Percentiles rank a stretch among this genome's conserved stretches.
phyloP scores from a whole-genome alignment of 2,113 vertebrate species.

The Cephalopterus ornatus region DNA sequence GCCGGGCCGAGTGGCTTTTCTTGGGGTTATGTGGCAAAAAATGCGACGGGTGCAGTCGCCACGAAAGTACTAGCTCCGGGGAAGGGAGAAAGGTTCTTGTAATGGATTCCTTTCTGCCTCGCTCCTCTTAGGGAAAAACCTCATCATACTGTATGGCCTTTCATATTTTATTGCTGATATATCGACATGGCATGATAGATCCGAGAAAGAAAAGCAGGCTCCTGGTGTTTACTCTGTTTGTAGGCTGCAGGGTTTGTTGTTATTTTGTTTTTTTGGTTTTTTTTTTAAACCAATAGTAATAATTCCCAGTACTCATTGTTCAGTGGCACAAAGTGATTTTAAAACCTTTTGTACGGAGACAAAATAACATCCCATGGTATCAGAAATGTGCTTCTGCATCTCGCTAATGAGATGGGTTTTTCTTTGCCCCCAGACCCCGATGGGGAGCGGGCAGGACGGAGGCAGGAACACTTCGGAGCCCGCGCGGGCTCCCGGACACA shows the following conservation, averaged over 20 bases:
- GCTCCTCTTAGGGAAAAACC: not conserved
- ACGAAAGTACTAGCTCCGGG: not conserved
- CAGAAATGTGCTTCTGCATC: not conserved
- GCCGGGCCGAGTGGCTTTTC: not conserved
- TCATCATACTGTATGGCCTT: not conserved
- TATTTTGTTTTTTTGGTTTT: not conserved
- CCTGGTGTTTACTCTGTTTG: not conserved
- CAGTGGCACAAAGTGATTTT: not conserved
- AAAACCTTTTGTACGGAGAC: not conserved
- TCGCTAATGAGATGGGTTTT: not conserved
- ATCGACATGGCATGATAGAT: not conserved
- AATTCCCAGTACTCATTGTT: constrained; percentile 24
- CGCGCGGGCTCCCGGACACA: not conserved
- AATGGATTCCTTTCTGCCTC: constrained; percentile 13
- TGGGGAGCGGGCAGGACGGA: not conserved
- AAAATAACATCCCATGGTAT: not conserved
- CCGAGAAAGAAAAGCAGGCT: not conserved
- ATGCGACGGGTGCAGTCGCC: not conserved
- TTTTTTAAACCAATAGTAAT: not conserved
- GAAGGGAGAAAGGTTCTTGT: not conserved
- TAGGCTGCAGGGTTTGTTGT: not conserved
- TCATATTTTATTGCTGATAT: not conserved
- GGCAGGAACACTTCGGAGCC: not conserved
- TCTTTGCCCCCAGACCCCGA: not conserved
- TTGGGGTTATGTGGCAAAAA: not conserved